These are phyloP conservation scores for Hoplodrina ambigua DNA, from an alignment of 2,888 invertebrate species.

Conservation along the genomic window DNA sequence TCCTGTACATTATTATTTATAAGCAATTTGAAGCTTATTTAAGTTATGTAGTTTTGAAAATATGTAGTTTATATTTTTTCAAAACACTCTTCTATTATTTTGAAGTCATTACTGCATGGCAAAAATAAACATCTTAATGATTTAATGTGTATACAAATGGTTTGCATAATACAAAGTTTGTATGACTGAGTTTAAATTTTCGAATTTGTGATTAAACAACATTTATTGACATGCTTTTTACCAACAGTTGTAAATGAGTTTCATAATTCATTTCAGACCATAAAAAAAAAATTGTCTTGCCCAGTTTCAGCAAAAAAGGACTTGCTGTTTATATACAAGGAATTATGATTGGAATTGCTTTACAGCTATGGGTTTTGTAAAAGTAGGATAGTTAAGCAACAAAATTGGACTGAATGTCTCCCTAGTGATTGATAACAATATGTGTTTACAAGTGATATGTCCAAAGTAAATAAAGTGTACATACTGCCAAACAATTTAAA, in stretches of 20 bases:
- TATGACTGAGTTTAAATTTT: conserved; percentile 7
- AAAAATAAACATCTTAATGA: conserved; percentile 7
- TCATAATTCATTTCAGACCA: conserved; percentile 1
- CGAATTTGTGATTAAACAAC: conserved; percentile 26
- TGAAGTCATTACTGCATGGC: conserved; percentile 1
- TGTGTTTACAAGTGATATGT: conserved; percentile 63
- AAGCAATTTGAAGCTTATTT: conserved; percentile 24
- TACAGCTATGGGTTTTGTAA: conserved; percentile 35
- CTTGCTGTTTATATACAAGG: conserved; percentile 4
- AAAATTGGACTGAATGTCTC: conserved; percentile 65
- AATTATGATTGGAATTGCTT: conserved; percentile 19
- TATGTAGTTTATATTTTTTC: conserved; percentile 21
- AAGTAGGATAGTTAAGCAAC: conserved; percentile 56
- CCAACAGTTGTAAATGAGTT: conserved; percentile 18
- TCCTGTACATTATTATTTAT: conserved; percentile 36
- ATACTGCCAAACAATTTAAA: conserved; percentile 66
- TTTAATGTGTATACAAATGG: conserved; percentile 2
- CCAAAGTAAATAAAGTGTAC: conserved; percentile 64
- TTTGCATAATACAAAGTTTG: conserved; percentile 21
- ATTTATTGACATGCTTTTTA: conserved; percentile 11
- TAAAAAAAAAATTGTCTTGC: background rate
- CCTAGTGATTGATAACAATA: conserved; percentile 64
- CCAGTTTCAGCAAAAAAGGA: conserved; percentile 7
- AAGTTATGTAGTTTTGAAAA: conserved; percentile 22
- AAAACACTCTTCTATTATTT: conserved; percentile 17